Percentiles rank a stretch among this genome's conserved stretches.
Conservation (phyloP, 2,888 invertebrate genomes). For the Cosmopolites sordidus region DNA sequence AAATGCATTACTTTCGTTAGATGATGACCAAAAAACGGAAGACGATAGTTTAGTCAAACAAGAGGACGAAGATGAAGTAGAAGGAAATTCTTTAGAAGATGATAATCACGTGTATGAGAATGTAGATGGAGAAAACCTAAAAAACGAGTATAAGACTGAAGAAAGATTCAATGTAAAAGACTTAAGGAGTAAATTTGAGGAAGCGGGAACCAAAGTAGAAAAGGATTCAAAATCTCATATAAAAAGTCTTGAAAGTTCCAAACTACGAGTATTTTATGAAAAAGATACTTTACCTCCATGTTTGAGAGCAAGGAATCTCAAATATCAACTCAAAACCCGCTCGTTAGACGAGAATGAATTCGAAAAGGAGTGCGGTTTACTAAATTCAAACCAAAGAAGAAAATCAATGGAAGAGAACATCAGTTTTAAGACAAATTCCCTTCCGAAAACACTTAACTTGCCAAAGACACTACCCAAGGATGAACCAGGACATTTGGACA, state of each 20-base stretch:
- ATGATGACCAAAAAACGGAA: slow-evolving; percentile 22
- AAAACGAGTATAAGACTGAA: slow-evolving; percentile 21
- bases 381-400: slow-evolving; percentile 45
- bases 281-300: slow-evolving; percentile 55
- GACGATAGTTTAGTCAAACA: slow-evolving; percentile 5
- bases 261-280: slow-evolving; percentile 35
- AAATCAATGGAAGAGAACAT: slow-evolving; percentile 56
- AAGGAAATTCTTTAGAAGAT: slow-evolving; percentile 40
- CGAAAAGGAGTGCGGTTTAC: slow-evolving; percentile 59
- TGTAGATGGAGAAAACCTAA: slow-evolving; percentile 34
- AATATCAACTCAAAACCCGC: slow-evolving; percentile 60
- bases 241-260: slow-evolving; percentile 36
- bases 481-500: slow-evolving; percentile 39
- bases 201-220: slow-evolving; percentile 11
- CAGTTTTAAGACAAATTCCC: slow-evolving; percentile 49
- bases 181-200: slow-evolving; percentile 40
- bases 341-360: slow-evolving; percentile 73
- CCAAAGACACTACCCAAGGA: slow-evolving; percentile 52
- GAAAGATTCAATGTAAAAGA: slow-evolving; percentile 39
- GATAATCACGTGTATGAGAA: slow-evolving; percentile 41
- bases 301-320: slow-evolving; percentile 58
- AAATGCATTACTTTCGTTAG: slow-evolving; percentile 54
- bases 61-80: slow-evolving; percentile 24
- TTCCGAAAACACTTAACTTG: slow-evolving; percentile 55
- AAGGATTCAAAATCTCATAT: slow-evolving; percentile 1